Evolutionary conservation across 2,797 vertebrate species (phyloP), one percentile per base, ranked within the genome.

Genomic region (Pseudocheirus occidentalis): DNA sequence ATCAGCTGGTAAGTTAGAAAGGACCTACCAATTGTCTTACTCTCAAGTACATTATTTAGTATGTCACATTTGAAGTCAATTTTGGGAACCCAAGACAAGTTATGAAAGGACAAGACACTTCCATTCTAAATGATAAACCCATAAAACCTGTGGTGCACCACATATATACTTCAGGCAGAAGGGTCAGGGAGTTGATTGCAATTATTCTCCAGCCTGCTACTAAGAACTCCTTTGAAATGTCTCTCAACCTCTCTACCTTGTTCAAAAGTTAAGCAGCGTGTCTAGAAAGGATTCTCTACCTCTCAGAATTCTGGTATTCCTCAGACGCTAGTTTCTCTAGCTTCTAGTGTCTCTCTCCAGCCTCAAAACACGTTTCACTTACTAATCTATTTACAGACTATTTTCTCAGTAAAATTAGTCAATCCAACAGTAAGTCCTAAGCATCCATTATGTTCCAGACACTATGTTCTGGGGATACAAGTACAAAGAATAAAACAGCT

Each of bases 81-180:
- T 89, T 46, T 92, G 94, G 55, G 90, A 97, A 93, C 94, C 91
- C 55, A 81, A 57, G 46, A 94, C 91, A 54, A 93, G 46, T 40
- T 91, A 56, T 34, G 96, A 53, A 95, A 96, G 58, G 46, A 13
- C 24, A 91, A 29, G 90, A 93, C 90, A 53, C 34, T 90, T 81
- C 96, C 58, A 92, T 5, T 50, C 3, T 52, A 94, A 59, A 93
- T 90, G 73, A 97, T 91, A 96, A 96, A 95, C 50, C 66, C 46
- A 24, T 81, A 7, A 81, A 81, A 81, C 16, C 18, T 57, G 40
- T 1, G 12, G 56, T 95, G 97, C 21, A 16, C 97, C 98, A 98
- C 97, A 98, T 95, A 93, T 46, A 97, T 97, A 97, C 66, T 59
- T 53, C 0, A 55, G 27, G 96, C 89, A 56, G 97, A 97, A 96